A percentile compares a stretch with the other conserved stretches of the same genome.
Conservation (phyloP, 2,888 invertebrate species). For the Urechis unicinctus region DNA sequence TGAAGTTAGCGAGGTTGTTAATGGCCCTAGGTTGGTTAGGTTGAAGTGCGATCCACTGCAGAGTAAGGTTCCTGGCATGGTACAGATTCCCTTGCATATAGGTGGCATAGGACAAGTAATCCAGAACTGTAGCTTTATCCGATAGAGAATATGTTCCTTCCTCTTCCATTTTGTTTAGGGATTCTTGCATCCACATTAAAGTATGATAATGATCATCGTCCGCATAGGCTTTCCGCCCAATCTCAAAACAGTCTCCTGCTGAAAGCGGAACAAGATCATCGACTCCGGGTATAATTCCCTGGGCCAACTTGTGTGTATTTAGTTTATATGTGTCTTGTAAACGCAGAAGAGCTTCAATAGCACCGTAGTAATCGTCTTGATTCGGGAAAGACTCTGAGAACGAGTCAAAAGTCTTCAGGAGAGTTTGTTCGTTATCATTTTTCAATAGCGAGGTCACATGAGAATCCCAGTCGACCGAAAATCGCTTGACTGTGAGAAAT, state of each 20-base stretch:
- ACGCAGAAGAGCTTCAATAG: conserved; percentile 86
- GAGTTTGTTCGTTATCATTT: conserved; percentile 54
- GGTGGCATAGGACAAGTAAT: conserved; percentile 89
- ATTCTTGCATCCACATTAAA: conserved; percentile 90
- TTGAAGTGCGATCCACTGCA: conserved; percentile 63
- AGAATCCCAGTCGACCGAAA: conserved; percentile 89
- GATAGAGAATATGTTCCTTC: too few relatives aligned
- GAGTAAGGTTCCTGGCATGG: conserved; percentile 78
- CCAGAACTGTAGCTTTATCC: conserved; percentile 80
- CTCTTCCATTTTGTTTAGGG: too few relatives aligned
- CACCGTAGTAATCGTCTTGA: conserved; percentile 89
- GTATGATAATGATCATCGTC: conserved; percentile 88
- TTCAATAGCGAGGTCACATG: too few relatives aligned
- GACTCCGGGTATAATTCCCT: conserved; percentile 55
- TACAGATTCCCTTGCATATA: conserved; percentile 76
- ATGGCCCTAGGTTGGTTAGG: conserved; percentile 72
- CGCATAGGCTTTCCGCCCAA: conserved; percentile 88
- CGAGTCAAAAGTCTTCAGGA: neutral
- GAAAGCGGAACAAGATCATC: conserved; percentile 28
- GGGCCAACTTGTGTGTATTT: conserved; percentile 77
- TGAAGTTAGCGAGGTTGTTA: conserved; percentile 87
- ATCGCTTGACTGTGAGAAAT: conserved; percentile 83
- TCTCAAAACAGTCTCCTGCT: conserved; percentile 91
- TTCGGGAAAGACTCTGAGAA: conserved; percentile 57
- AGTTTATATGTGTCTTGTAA: conserved; percentile 91